Percentiles rank a stretch among this genome's conserved stretches.
Evolutionary conservation across 2,113 vertebrate species (phyloP).

Genomic region (Arvicanthis niloticus): DNA sequence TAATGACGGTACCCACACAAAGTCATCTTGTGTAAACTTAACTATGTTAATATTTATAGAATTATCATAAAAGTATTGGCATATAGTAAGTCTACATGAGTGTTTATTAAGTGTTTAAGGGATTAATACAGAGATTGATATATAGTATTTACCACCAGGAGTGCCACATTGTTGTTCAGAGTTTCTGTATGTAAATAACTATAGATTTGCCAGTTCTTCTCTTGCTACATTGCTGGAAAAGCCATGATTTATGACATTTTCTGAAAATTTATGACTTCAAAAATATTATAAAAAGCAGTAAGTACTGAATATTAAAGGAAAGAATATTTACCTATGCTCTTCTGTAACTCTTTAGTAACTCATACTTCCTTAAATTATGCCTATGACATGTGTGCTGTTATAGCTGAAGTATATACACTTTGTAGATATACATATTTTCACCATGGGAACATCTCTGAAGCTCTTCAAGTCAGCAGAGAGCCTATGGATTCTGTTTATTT

Average conservation of each 20-base stretch:
- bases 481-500: background rate
- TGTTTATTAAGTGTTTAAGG: constrained; percentile 21
- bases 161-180: background rate
- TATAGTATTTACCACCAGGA: background rate
- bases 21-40: background rate
- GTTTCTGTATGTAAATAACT: background rate
- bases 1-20: background rate
- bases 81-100: background rate
- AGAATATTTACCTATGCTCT: background rate
- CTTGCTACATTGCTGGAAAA: background rate
- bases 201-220: background rate
- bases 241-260: background rate
- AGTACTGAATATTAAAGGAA: background rate
- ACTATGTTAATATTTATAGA: constrained; percentile 27
- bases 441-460: background rate
- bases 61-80: background rate
- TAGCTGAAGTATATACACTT: background rate
- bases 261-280: background rate
- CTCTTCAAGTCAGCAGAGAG: background rate
- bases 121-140: background rate
- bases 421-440: background rate
- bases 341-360: background rate
- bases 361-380: background rate
- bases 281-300: background rate
- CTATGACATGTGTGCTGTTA: background rate